Evolutionary conservation across 2,113 vertebrate species (phyloP), one percentile per base, ranked within the genome.

Genomic region (Origma solitaria): DNA sequence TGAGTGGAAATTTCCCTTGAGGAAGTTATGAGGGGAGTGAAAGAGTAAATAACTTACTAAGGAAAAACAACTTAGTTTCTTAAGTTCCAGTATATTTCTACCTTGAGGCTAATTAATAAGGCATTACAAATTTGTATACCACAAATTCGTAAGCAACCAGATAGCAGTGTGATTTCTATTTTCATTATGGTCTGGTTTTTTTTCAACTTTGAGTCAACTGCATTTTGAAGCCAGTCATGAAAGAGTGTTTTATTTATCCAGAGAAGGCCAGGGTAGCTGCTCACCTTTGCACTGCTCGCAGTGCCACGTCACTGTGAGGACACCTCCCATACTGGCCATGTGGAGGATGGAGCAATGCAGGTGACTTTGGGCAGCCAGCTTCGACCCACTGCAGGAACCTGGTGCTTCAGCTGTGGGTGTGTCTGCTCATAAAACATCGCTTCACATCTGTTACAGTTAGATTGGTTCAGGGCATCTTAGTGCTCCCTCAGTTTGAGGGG

Each of bases 81-180:
- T 70, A 30, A 60, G 13, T 38, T 37, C 12, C n/a, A 35, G 4
- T 16, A 20, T 14, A 11, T 57, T 75, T 80, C 25, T 68, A 70
- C 38, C 31, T 82, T 64, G 50, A 61, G 30, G 19, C 11, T 69
- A n/a, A 21, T 44, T 23, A 18, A 10, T 24, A 7, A 38, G n/a
- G n/a, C 49, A 15, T 37, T 38, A 15, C 0, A 5, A 8, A 25
- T n/a, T 9, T 1, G 2, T 24, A n/a, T 31, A 38, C 12, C 31
- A 30, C 8, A 8, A 14, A 61, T 57, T 37, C 0, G 0, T 61
- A 30, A 0, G 0, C 23, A 9, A 37, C n/a, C 51, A 58, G 28
- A 7, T 24, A 82, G 19, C 45, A 68, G 7, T 15, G 35, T 21
- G 10, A 21, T 25, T 37, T 25, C 19, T 45, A 9, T 31, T 85